Conservation (phyloP, 2,888 invertebrate species). For the Andricus quercusramuli region DNA sequence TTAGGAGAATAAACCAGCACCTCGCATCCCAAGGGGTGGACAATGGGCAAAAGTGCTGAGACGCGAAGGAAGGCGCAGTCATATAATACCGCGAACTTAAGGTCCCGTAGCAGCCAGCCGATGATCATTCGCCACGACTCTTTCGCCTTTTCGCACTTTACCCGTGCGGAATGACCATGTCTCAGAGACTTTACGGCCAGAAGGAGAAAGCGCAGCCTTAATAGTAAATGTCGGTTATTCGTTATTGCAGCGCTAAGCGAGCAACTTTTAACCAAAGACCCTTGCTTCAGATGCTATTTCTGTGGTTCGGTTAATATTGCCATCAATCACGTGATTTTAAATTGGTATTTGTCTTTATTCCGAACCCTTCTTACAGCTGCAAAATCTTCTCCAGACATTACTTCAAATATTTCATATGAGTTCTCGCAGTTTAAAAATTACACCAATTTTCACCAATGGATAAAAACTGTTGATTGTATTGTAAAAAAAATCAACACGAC, state of each 20-base stretch:
- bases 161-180: constrained; percentile 59
- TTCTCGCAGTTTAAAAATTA: too few relatives aligned
- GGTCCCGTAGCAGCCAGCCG: constrained; percentile 45
- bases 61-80: constrained; percentile 45
- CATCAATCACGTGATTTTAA: not conserved
- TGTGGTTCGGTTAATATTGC: constrained; percentile 18
- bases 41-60: constrained; percentile 51
- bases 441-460: too few relatives aligned
- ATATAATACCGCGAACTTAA: constrained; percentile 48
- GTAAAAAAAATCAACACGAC: too few relatives aligned
- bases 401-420: not conserved
- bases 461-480: too few relatives aligned
- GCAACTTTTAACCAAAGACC: constrained; percentile 46
- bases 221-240: constrained; percentile 60
- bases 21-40: constrained; percentile 36
- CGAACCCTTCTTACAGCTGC: not conserved
- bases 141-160: constrained; percentile 52
- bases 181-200: constrained; percentile 60
- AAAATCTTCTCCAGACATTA: not conserved
- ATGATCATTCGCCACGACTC: constrained; percentile 53
- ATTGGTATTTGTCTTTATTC: constrained; percentile 3
- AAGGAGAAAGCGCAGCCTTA: constrained; percentile 59
- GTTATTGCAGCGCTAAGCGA: constrained; percentile 53
- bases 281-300: constrained; percentile 12
- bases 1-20: constrained; percentile 48